Conservation (phyloP, 2,888 invertebrate species). For the Lepas anatifera region DNA sequence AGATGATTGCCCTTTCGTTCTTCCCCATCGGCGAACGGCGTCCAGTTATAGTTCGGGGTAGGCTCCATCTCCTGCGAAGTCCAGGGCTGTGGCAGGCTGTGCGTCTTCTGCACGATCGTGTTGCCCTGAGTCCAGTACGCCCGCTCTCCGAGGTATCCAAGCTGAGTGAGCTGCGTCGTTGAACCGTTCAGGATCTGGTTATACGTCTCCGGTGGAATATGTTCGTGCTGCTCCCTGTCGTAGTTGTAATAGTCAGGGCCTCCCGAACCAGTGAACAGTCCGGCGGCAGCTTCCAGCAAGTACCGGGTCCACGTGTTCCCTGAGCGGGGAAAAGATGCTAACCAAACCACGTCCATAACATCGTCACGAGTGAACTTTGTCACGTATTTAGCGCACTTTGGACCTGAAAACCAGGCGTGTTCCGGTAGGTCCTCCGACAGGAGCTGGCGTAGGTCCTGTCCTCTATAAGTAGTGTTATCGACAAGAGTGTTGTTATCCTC, state of each 20-base stretch:
- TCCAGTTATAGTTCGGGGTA: not conserved
- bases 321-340: too few species aligned
- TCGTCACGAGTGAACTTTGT: too few species aligned
- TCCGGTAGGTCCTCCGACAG: too few species aligned
- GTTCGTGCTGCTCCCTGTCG: not conserved
- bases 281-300: not conserved
- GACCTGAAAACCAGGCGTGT: too few species aligned
- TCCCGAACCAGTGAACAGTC: not conserved
- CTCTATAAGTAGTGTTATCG: too few species aligned
- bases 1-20: not conserved
- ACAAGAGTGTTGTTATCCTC: too few species aligned
- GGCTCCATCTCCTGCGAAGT: not conserved
- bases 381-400: too few species aligned
- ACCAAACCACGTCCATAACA: too few species aligned
- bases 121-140: not conserved
- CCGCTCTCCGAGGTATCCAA: not conserved
- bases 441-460: too few species aligned
- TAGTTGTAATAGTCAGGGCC: not conserved
- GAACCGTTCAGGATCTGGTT: not conserved
- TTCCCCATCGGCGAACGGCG: not conserved
- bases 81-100: not conserved
- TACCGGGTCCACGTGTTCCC: too few species aligned
- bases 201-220: not conserved
- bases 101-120: not conserved
- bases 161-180: not conserved